phyloP scores from a whole-genome alignment of 1,140 invertebrate genomes.

The Eupristina koningsbergeri region DNA sequence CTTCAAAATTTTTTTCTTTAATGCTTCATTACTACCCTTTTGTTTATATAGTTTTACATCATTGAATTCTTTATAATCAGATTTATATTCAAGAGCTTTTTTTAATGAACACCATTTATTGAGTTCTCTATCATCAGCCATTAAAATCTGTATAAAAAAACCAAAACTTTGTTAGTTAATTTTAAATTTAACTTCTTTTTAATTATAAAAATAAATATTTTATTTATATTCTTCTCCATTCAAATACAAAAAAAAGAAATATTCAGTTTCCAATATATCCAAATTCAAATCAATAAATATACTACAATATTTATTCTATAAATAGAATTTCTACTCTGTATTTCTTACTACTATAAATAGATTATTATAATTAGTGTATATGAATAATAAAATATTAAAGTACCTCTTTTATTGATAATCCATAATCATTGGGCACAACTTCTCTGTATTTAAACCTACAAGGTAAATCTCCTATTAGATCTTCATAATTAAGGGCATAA shows the following conservation, averaged over 20 bases:
- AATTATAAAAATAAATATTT: neutral
- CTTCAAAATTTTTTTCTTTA: constrained; percentile 90
- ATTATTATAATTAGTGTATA: neutral
- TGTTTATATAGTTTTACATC: constrained; percentile 84
- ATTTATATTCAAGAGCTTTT: constrained; percentile 86
- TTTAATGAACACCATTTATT: constrained; percentile 96
- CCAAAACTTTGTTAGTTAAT: neutral
- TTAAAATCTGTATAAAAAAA: constrained; percentile 80
- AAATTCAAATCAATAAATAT: no score
- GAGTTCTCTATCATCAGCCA: constrained; percentile 92
- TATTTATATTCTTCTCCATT: neutral
- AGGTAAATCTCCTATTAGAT: constrained; percentile 91
- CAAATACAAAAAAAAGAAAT: no score
- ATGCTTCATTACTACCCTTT: constrained; percentile 81
- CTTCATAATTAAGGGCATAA: constrained; percentile 95
- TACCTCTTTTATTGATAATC: constrained; percentile 92
- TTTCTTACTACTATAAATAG: no score
- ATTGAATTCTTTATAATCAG: constrained; percentile 84
- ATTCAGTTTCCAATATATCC: no score
- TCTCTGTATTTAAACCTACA: constrained; percentile 95
- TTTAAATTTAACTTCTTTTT: neutral
- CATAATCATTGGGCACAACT: constrained; percentile 92
- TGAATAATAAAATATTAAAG: constrained; percentile 35
- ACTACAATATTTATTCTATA: no score
- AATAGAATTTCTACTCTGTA: no score